Conservation (phyloP, 1,140 invertebrate species). For the Platyscapa corneri region DNA sequence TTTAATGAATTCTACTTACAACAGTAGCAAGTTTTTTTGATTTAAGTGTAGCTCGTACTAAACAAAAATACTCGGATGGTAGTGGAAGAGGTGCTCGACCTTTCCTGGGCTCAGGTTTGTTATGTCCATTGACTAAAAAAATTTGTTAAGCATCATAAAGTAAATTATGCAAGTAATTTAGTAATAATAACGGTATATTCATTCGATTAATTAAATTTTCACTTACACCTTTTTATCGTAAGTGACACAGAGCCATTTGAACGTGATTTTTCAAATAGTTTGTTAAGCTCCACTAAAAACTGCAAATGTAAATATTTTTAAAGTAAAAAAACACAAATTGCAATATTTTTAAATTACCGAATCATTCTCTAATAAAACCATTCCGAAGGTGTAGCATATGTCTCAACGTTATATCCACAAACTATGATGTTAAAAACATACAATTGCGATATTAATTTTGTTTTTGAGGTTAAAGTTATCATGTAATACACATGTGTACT, state of each 20-base stretch:
- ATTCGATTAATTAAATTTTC: constrained; percentile 33
- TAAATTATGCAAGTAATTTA: too few species aligned
- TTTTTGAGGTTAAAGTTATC: constrained; percentile 55
- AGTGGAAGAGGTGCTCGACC: constrained; percentile 76
- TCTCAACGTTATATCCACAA: constrained; percentile 52
- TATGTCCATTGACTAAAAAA: constrained; percentile 83
- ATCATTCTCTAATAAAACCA: constrained; percentile 82
- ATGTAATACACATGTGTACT: background rate
- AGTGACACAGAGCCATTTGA: constrained; percentile 79
- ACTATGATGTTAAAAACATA: background rate
- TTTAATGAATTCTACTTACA: constrained; percentile 71
- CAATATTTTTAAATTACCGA: constrained; percentile 73
- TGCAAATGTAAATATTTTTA: constrained; percentile 69
- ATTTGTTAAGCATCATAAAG: background rate
- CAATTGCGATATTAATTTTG: background rate
- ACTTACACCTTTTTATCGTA: constrained; percentile 83
- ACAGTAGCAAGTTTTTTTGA: constrained; percentile 87
- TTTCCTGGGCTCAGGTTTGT: constrained; percentile 80
- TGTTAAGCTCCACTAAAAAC: constrained; percentile 80
- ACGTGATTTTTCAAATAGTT: constrained; percentile 81
- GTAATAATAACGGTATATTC: background rate
- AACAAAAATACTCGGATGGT: constrained; percentile 82
- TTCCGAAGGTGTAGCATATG: constrained; percentile 70
- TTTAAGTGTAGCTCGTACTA: constrained; percentile 81
- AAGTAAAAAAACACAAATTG: background rate